phyloP scores from a whole-genome alignment of 2,113 vertebrate genomes.

The Pseudopodoces humilis region DNA sequence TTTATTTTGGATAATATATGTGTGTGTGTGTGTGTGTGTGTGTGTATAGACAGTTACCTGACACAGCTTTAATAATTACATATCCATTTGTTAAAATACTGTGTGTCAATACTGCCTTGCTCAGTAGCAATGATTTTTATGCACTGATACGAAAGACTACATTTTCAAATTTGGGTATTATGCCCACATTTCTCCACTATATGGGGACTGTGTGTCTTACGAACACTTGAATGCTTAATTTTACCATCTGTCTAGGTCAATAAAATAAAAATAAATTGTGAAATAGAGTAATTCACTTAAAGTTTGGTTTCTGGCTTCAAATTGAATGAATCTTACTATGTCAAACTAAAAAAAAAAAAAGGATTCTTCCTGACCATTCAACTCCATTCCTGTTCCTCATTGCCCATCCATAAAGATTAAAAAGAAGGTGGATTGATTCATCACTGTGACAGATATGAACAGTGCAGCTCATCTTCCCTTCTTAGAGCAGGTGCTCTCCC shows the following conservation, averaged over 20 bases:
- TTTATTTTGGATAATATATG: not conserved
- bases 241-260: not conserved
- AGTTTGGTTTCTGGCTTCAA: not conserved
- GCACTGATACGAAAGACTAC: not conserved
- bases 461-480: not conserved
- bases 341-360: not conserved
- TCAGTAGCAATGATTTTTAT: not conserved
- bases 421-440: not conserved
- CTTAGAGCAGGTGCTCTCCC: not conserved
- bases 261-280: not conserved
- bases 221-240: not conserved
- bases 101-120: not conserved
- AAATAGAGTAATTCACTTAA: not conserved
- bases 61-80: not conserved
- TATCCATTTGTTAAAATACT: not conserved
- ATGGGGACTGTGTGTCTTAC: not conserved
- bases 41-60: not conserved
- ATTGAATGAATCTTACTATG: not conserved
- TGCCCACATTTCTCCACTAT: not conserved
- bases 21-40: accelerated
- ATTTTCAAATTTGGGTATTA: not conserved
- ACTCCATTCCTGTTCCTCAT: not conserved
- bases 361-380: not conserved
- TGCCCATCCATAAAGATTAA: not conserved
- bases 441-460: not conserved